Evolutionary conservation across 1,140 invertebrate species (phyloP), one percentile per base, ranked within the genome.

Genomic region (Bursaphelenchus mucronatus): DNA sequence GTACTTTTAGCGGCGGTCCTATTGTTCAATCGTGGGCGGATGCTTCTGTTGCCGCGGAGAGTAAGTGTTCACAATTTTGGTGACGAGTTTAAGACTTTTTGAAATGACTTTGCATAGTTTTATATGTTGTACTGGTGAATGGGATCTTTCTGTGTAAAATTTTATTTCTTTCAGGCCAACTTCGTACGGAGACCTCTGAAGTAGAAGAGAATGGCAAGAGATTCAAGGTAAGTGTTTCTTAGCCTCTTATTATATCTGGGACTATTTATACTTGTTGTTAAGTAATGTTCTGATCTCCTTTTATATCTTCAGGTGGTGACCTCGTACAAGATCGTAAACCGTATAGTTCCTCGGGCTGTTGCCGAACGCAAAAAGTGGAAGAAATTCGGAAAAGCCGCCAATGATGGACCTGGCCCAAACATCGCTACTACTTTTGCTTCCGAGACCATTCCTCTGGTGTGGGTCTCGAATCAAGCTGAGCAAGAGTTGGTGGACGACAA

Each of bases 381-480:
- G 68, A 76, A 74, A 51, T 74, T 76, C 51, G 73, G 73, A 3
- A 45, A 49, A 21, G 58, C 69, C 10, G 46, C 43, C 39, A 64
- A 74, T 51, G 73, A 76, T 58, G 69, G 69, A 21, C 61, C 67
- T 3, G 73, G 73, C 10, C 73, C 74, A 13, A 49, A 76, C 11
- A 53, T 94, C 21, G 88, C 92, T 0, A 98, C 93, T 0, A 99
- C 95, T 3, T 89, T 94, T 78, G 89, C 92, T 3, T 88, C 89
- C 66, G 95, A 98, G 86, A 94, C 97, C 84, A 90, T 97, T 7
- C 90, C 88, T 69, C 94, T 99, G 90, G 91, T 86, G 73, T 87
- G 86, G 79, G 78, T 85, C 8, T 61, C 63, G 17, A 80, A 68
- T 53, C 71, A 71, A n/a, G 59, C 64, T 19, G 79, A 80, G n/a